Conservation (phyloP, 2,888 invertebrate genomes). For the Cepaea hortensis region DNA sequence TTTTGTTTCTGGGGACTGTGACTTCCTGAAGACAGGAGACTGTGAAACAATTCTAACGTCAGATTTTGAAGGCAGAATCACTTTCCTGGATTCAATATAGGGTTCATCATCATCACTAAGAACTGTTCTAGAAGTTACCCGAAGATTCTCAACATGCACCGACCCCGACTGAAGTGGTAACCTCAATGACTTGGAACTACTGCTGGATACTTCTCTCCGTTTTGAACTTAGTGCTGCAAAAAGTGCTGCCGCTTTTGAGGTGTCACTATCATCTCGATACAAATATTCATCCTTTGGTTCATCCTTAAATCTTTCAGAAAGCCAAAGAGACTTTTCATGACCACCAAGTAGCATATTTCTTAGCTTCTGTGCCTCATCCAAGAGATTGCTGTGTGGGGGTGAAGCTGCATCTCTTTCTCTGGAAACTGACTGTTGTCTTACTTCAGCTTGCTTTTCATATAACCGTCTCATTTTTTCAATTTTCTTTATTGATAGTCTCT, state of each 20-base stretch:
- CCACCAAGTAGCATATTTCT: neutral
- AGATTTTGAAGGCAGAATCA: constrained; percentile 37
- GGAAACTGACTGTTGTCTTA: neutral
- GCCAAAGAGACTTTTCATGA: neutral
- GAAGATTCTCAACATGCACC: constrained; percentile 39
- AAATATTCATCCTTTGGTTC: constrained; percentile 38
- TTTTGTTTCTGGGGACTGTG: constrained; percentile 17
- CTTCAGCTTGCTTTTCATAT: neutral
- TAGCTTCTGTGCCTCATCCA: neutral
- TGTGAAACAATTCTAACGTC: constrained; percentile 6
- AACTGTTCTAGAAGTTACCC: constrained; percentile 35
- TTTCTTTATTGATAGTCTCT: neutral
- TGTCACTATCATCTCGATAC: constrained; percentile 38
- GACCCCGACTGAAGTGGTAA: neutral
- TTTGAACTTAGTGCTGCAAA: constrained; percentile 7
- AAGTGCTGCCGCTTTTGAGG: constrained; percentile 5
- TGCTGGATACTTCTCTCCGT: constrained; percentile 5
- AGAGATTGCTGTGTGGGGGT: neutral
- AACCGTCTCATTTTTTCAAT: neutral
- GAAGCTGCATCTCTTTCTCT: neutral
- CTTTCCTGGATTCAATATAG: constrained; percentile 30
- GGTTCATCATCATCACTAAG: constrained; percentile 22
- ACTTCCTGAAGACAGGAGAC: constrained; percentile 24
- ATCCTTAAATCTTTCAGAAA: constrained; percentile 31
- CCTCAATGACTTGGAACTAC: constrained; percentile 13